Conservation (phyloP, 2,888 invertebrate species). For the Troilus luridus region DNA sequence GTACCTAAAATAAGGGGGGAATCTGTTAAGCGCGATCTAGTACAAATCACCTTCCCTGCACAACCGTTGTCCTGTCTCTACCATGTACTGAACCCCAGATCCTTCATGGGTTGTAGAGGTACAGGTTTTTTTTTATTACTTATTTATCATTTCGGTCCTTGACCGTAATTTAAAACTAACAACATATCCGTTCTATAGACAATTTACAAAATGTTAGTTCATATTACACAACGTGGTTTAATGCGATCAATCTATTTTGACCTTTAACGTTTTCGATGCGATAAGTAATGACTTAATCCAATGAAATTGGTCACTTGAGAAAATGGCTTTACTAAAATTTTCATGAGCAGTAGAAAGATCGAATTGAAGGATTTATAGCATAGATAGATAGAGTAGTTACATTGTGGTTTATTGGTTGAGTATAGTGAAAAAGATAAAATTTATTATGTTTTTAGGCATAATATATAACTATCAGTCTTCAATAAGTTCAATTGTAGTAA, state of each 20-base stretch:
- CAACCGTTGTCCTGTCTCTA: no score
- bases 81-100: no score
- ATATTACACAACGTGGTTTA: neutral
- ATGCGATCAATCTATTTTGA: slow-evolving; percentile 12
- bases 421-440: no score
- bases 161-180: neutral
- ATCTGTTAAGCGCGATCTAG: no score
- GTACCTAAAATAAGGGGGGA: no score
- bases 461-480: no score
- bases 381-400: neutral
- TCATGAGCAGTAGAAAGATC: neutral
- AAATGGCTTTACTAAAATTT: neutral
- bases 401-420: neutral
- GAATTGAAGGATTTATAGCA: neutral
- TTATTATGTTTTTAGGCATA: no score
- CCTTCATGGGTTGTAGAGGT: no score
- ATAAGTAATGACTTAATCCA: slow-evolving; percentile 21
- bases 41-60: no score
- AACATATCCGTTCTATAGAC: neutral
- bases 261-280: slow-evolving; percentile 7
- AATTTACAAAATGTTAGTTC: neutral
- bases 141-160: neutral
- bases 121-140: no score
- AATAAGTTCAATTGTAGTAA: no score
- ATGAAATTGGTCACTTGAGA: neutral